These are phyloP conservation scores for Uromys caudimaculatus DNA, from an alignment of 2,797 vertebrate genomes.

Conservation along the genomic window DNA sequence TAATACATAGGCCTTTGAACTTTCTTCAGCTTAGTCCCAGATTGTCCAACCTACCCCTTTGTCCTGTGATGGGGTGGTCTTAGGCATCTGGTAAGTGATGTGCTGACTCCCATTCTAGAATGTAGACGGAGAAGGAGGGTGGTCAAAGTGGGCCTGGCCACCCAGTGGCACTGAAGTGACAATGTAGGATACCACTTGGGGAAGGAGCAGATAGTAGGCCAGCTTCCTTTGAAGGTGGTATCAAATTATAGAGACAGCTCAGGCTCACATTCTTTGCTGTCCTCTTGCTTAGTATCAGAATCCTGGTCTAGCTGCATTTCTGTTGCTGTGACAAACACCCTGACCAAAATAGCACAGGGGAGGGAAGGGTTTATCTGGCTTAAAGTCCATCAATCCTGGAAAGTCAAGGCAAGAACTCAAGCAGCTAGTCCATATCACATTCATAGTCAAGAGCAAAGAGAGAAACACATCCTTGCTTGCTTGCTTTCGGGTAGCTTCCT, in stretches of 20 bases:
- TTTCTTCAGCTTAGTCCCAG: not conserved
- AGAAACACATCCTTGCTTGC: not conserved
- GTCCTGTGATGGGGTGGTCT: not conserved
- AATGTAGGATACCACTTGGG: not conserved
- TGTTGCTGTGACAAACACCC: not conserved
- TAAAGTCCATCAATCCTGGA: not conserved
- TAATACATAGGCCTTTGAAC: not conserved
- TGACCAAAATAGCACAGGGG: not conserved
- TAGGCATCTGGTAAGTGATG: not conserved
- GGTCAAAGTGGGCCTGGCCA: not conserved
- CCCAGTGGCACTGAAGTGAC: not conserved
- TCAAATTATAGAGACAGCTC: not conserved
- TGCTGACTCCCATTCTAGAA: not conserved
- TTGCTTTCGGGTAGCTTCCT: not conserved
- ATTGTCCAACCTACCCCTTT: not conserved
- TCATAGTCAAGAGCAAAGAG: not conserved
- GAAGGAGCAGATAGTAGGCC: no score
- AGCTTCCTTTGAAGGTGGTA: not conserved
- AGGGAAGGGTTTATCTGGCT: not conserved
- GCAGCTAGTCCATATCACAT: not conserved
- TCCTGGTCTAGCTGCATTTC: not conserved
- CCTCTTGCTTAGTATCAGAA: conserved; percentile 1
- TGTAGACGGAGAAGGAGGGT: not conserved
- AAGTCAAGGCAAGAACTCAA: not conserved
- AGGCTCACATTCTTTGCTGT: not conserved